Base-by-base conservation (phyloP, 1,140 invertebrate species). In the Drosophila nikananu region DNA sequence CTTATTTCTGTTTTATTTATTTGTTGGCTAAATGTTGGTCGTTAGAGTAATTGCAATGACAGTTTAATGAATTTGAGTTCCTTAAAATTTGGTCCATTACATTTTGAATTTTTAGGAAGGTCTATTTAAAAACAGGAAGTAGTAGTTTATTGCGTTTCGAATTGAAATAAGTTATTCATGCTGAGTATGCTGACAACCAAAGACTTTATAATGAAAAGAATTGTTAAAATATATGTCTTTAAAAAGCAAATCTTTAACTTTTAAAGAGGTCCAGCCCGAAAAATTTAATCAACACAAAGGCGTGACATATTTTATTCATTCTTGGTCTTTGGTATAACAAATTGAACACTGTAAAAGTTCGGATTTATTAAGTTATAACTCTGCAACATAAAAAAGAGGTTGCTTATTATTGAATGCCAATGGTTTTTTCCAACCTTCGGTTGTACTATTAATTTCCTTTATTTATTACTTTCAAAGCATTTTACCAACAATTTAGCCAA, bases 1-100 rank as follows among this genome's bases (percentile, higher is more conserved):
- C 59, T 73, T 73, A 73, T 73, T 73, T 73, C 71, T 73, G 71
- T 73, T 73, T 71, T 52, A 23, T 30, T 46, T 32, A 39, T 35
- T 2, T 51, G 30, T 51, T 73, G 70, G 70, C 67, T 73, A 60
- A 73, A 49, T 72, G n/a, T 48, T 17, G 49, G 25, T 49, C 7
- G 7, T 37, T n/a, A 12, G 19, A 23, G 9, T 17, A 21, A 17
- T 21, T 54, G 30, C n/a, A 32, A 21, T 15, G 27, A n/a, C 0
- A 27, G 48, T 17, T 54, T 54, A 5, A 35, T 2, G 1, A 4
- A 9, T 35, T 21, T 21, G 0, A 21, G 32, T 55, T 37, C 8
- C 19, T 8, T 54, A 21, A 15, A 13, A 30, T 7, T 32, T 21
- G 7, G 19, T 9, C 0, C 15, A 17, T 21, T 23, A 8, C 21